Base-by-base conservation (phyloP, 2,113 vertebrate genomes). In the Mesocricetus auratus region DNA sequence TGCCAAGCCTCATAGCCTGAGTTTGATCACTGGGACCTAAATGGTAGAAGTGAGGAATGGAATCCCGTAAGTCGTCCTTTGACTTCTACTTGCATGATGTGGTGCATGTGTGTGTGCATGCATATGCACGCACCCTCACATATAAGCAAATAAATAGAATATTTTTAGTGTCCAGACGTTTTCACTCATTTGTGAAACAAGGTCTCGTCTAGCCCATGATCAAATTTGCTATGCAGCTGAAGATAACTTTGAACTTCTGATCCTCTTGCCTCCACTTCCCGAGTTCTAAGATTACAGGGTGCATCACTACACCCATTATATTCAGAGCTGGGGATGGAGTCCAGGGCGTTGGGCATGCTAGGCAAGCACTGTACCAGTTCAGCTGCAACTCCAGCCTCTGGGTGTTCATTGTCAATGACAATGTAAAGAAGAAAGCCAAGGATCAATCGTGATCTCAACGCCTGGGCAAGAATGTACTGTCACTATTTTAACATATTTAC, bases 391-490 rank as follows among this genome's bases (percentile, higher is more conserved):
- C n/a, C 19, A 56, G 42, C 7, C 24, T 36, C 33, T 39, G 68
- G 89, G 66, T 58, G n/a, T 53, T 83, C 22, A 45, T 81, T 88
- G 85, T 93, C 93, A 94, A 45, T 82, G 33, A 77, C 42, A 15
- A 58, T 78, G 22, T 22, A 91, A 95, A 95, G 29, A 89, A 78
- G 29, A 17, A 77, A 53, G 86, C 58, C 74, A 73, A 92, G 91
- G 93, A 33, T 93, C 31, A 91, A 7, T 10, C 66, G 5, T 75
- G 82, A 75, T 74, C 21, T 19, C 9, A 47, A 78, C 36, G 95
- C 7, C 33, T 22, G 7, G 4, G 21, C 7, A 85, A 85, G 39
- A 45, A 16, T 17, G 45, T 16, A 47, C 22, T 64, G 4, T 85
- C 66, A 64, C 60, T 66, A 66, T 83, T 94, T 68, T 71, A 19